Percentiles rank a stretch among this genome's conserved stretches.
These are phyloP conservation scores for Chaetophractus vellerosus DNA, from an alignment of 2,797 vertebrate genomes.

Conservation along the genomic window DNA sequence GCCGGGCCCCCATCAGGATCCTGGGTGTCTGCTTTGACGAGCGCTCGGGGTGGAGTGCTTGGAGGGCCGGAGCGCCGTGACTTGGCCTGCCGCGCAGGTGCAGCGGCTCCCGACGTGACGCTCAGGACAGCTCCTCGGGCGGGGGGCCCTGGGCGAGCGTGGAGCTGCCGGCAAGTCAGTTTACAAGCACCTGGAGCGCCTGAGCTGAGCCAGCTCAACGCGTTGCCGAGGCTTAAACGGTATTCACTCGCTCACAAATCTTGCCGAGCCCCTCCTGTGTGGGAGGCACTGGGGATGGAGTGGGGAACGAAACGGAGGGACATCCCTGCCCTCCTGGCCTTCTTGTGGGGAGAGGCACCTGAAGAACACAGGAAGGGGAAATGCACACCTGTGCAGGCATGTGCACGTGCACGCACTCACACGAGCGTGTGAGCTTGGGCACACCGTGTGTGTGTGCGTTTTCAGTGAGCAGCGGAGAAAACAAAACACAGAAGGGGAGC, in stretches of 20 bases:
- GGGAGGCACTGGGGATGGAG: background rate
- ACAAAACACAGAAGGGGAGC: rapidly evolving
- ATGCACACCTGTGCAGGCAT: rapidly evolving
- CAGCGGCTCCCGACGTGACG: constrained; percentile 38
- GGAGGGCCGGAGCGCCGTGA: background rate
- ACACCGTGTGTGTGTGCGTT: rapidly evolving
- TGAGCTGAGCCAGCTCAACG: rapidly evolving
- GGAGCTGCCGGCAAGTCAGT: rapidly evolving
- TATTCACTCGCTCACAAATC: rapidly evolving
- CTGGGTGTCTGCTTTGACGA: background rate
- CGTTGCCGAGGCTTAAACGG: background rate
- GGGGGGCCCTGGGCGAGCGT: background rate
- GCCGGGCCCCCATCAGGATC: constrained; percentile 38
- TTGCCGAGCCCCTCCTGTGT: rapidly evolving
- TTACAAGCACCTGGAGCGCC: background rate
- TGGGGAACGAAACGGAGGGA: rapidly evolving
- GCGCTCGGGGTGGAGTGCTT: constrained; percentile 2
- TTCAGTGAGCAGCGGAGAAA: background rate
- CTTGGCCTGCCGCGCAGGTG: background rate
- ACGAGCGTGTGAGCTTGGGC: rapidly evolving
- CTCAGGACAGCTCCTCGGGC: constrained; percentile 67
- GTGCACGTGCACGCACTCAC: too few species aligned
- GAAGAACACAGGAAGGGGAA: rapidly evolving
- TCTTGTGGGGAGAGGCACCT: rapidly evolving
- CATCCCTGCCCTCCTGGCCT: rapidly evolving